Conservation (phyloP, 1,140 invertebrate species). For the Phymastichus coffea region DNA sequence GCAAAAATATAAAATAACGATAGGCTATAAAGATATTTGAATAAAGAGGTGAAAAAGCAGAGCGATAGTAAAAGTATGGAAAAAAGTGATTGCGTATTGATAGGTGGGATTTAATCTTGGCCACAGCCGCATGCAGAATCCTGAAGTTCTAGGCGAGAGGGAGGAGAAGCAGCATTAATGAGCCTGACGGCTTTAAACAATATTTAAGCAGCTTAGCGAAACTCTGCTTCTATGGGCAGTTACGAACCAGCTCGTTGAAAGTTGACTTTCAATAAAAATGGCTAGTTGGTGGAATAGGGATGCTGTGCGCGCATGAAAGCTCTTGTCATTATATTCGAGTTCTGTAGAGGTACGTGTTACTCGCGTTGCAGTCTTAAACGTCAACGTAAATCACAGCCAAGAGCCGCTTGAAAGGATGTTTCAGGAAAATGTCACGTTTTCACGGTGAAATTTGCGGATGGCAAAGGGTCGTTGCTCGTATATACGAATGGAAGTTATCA, state of each 20-base stretch:
- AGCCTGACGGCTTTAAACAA: slow-evolving; percentile 31
- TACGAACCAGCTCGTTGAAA: too few species aligned
- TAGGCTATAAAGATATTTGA: too few species aligned
- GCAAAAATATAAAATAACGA: too few species aligned
- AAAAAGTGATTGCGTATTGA: too few species aligned
- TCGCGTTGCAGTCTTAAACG: too few species aligned
- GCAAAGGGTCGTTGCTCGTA: neutral
- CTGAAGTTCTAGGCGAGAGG: neutral
- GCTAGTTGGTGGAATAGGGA: too few species aligned
- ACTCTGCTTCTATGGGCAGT: neutral
- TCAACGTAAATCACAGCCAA: too few species aligned
- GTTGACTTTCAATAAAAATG: too few species aligned
- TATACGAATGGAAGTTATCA: neutral
- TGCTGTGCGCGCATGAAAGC: too few species aligned
- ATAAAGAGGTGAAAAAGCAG: neutral
- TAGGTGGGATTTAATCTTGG: neutral
- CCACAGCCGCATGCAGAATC: neutral
- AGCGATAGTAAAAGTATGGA: too few species aligned
- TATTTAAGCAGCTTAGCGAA: slow-evolving; percentile 33
- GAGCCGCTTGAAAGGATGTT: neutral
- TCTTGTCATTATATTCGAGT: neutral
- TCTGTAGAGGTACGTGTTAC: too few species aligned
- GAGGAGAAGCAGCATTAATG: too few species aligned
- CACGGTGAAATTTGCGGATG: slow-evolving; percentile 12
- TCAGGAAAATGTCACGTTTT: slow-evolving; percentile 12